A percentile compares a stretch with the other conserved stretches of the same genome.
Conservation (phyloP, 2,113 vertebrate genomes). For the Henicopernis longicauda region DNA sequence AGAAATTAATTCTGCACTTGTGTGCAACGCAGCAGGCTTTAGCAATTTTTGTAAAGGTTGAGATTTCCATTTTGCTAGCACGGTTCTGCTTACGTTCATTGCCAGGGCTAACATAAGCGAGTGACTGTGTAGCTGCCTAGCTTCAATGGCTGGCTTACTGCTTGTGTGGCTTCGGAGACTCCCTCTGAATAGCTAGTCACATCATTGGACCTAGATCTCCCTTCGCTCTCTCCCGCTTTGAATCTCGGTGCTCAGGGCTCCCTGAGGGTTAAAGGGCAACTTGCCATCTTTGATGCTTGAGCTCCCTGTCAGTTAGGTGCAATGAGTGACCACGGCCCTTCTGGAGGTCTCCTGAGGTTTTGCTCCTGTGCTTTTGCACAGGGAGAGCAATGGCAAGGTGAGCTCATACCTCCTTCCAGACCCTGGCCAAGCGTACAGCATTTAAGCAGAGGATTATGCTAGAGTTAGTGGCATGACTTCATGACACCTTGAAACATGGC, state of each 20-base stretch:
- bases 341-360: not conserved
- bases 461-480: not conserved
- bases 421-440: rapidly evolving
- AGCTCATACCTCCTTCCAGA: not conserved
- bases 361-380: not conserved
- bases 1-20: not conserved
- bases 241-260: not conserved
- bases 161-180: not conserved
- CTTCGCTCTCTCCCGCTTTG: not conserved
- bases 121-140: not conserved
- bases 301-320: not conserved
- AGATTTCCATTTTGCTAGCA: not conserved
- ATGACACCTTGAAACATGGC: not conserved
- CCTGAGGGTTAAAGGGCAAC: not conserved
- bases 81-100: not conserved
- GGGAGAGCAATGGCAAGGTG: not conserved
- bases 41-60: not conserved
- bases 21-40: not conserved
- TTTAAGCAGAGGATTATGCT: not conserved
- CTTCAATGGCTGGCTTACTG: not conserved
- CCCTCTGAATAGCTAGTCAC: not conserved
- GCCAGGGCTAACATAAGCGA: not conserved
- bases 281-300: not conserved
- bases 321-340: not conserved
- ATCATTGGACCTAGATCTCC: not conserved